Conservation (phyloP, 2,888 invertebrate species). For the Galeopsomyia nigrocyanea region DNA sequence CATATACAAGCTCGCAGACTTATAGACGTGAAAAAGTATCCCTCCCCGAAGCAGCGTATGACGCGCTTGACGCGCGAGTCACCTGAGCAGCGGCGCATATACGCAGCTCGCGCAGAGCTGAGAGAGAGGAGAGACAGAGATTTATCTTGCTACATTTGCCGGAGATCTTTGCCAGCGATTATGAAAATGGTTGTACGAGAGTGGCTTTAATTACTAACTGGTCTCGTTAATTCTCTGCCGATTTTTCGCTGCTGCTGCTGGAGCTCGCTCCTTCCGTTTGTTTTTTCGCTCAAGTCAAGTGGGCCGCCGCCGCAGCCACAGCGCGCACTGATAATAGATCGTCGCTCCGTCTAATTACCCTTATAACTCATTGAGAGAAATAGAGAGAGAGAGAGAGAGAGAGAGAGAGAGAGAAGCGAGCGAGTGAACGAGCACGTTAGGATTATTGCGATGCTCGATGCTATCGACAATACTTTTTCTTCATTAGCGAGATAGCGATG, state of each 20-base stretch:
- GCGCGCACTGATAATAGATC: constrained; percentile 46
- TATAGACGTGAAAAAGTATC: no score
- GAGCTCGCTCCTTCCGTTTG: background rate
- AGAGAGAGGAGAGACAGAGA: constrained; percentile 31
- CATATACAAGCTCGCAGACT: no score
- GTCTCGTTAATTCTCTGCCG: constrained; percentile 47
- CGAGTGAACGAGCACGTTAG: constrained; percentile 20
- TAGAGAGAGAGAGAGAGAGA: no score
- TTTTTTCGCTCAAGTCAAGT: constrained; percentile 25
- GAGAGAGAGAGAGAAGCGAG: background rate
- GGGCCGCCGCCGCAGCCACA: constrained; percentile 6
- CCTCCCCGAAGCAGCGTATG: constrained; percentile 1
- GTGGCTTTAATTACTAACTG: constrained; percentile 49
- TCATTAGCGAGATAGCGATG: constrained; percentile 47
- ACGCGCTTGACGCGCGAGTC: constrained; percentile 9
- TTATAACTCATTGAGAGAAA: constrained; percentile 43
- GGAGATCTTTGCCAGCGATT: constrained; percentile 49
- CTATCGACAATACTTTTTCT: constrained; percentile 49
- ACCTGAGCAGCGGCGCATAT: background rate
- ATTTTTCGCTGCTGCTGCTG: constrained; percentile 24
- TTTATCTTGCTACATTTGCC: constrained; percentile 49
- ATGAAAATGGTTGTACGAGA: constrained; percentile 47
- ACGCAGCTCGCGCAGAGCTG: background rate
- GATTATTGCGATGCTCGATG: constrained; percentile 40
- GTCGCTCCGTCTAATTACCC: constrained; percentile 47